Evolutionary conservation across 2,113 vertebrate species (phyloP).

Genomic region (Terrapene triunguis): DNA sequence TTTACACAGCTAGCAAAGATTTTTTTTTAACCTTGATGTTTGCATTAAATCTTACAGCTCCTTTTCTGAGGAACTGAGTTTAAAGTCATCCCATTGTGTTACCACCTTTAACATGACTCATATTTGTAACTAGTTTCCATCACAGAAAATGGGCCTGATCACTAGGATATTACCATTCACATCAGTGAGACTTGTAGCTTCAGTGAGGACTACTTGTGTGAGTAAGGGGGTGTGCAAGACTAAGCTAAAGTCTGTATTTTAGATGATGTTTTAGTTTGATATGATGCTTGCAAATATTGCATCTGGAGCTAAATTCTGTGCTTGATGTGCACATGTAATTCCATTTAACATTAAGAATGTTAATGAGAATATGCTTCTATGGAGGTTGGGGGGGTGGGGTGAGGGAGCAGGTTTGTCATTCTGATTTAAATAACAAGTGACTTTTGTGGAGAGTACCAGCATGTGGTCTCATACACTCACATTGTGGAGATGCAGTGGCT

Average conservation of each 20-base stretch:
- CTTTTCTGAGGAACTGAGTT: not conserved
- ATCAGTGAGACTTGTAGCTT: not conserved
- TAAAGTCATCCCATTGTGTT: not conserved
- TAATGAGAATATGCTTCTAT: constrained; percentile 76
- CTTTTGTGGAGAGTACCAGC: constrained; percentile 74
- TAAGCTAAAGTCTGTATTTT: constrained; percentile 18
- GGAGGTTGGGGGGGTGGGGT: constrained; percentile 53
- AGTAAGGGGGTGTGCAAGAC: not conserved
- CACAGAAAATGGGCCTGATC: constrained; percentile 38
- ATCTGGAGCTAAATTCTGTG: constrained; percentile 79
- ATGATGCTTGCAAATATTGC: constrained; percentile 75
- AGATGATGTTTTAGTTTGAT: constrained; percentile 56
- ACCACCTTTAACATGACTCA: constrained; percentile 27
- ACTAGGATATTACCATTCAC: not conserved
- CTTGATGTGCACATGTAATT: constrained; percentile 79
- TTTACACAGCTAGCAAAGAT: not conserved
- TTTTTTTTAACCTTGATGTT: not conserved
- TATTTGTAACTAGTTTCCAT: constrained; percentile 24
- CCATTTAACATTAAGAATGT: constrained; percentile 79
- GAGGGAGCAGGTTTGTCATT: constrained; percentile 73
- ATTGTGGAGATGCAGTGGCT: constrained; percentile 70
- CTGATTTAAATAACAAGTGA: constrained; percentile 81
- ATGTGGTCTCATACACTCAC: constrained; percentile 66
- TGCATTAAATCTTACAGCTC: rapidly evolving
- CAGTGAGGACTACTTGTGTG: not conserved